Conservation (phyloP, 2,888 invertebrate species). For the Plagodis dolabraria region DNA sequence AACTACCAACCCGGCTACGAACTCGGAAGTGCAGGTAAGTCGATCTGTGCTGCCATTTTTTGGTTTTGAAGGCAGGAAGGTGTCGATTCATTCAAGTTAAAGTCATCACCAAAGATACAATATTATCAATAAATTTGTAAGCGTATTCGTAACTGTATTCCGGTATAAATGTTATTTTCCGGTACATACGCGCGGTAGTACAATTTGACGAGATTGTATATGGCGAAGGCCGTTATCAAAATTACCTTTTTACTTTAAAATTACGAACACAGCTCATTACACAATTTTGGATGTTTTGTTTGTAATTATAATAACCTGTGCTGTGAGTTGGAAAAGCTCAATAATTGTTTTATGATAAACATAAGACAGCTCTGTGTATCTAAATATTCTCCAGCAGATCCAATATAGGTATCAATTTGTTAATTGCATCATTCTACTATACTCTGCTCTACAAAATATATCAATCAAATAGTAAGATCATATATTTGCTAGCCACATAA, state of each 20-base stretch:
- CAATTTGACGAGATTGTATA: constrained; percentile 15
- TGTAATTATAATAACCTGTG: not conserved
- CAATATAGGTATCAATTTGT: too few species aligned
- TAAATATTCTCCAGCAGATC: too few species aligned
- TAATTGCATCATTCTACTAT: too few species aligned
- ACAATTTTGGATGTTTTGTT: not conserved
- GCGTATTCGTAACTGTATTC: not conserved
- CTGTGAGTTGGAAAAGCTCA: not conserved
- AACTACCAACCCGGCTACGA: constrained; percentile 60
- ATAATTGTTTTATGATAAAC: constrained; percentile 13
- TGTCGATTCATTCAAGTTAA: constrained; percentile 33
- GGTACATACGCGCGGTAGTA: constrained; percentile 21
- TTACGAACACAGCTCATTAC: not conserved
- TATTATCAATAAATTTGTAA: too few species aligned
- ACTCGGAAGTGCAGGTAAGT: constrained; percentile 77
- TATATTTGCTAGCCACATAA: too few species aligned
- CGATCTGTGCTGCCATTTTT: constrained; percentile 66
- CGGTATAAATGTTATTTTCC: constrained; percentile 22
- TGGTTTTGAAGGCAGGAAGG: constrained; percentile 45
- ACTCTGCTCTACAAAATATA: too few species aligned
- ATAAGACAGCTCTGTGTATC: constrained; percentile 4
- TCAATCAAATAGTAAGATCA: too few species aligned
- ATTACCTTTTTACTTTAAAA: constrained; percentile 1
- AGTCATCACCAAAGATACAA: not conserved
- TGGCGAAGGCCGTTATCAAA: constrained; percentile 17